phyloP scores from a whole-genome alignment of 64 coral and sea anemone genomes.

The Trachythela sp. region DNA sequence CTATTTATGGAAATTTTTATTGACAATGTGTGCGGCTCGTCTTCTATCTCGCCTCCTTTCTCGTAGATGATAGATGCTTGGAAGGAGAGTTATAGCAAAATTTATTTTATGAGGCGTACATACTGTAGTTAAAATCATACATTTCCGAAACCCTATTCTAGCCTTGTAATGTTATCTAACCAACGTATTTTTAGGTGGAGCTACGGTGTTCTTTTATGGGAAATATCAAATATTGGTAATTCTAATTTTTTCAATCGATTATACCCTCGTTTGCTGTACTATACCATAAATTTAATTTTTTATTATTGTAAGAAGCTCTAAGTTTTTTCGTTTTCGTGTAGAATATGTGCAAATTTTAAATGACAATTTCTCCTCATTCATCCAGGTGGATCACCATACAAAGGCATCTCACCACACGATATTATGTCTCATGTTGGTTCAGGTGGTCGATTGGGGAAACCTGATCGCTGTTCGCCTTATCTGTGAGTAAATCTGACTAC shows the following conservation, averaged over 20 bases:
- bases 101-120: too few species aligned
- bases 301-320: too few species aligned
- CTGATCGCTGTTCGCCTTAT: not conserved
- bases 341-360: too few species aligned
- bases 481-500: not conserved
- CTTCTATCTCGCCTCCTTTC: too few species aligned
- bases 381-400: not conserved
- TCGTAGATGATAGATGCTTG: too few species aligned
- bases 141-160: too few species aligned
- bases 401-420: not conserved
- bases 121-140: too few species aligned
- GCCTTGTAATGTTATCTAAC: not conserved
- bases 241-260: not conserved
- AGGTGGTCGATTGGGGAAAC: not conserved
- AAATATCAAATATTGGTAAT: slow-evolving; percentile 93
- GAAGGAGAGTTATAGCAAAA: too few species aligned
- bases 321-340: too few species aligned
- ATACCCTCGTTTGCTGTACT: not conserved
- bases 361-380: too few species aligned
- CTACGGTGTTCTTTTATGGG: slow-evolving; percentile 84
- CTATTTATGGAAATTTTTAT: too few species aligned
- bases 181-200: slow-evolving; percentile 65
- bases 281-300: not conserved
- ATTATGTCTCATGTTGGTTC: not conserved
- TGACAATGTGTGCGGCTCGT: too few species aligned